These are phyloP conservation scores for Rhadina sibilatrix DNA, from an alignment of 2,113 vertebrate species.

Conservation along the genomic window DNA sequence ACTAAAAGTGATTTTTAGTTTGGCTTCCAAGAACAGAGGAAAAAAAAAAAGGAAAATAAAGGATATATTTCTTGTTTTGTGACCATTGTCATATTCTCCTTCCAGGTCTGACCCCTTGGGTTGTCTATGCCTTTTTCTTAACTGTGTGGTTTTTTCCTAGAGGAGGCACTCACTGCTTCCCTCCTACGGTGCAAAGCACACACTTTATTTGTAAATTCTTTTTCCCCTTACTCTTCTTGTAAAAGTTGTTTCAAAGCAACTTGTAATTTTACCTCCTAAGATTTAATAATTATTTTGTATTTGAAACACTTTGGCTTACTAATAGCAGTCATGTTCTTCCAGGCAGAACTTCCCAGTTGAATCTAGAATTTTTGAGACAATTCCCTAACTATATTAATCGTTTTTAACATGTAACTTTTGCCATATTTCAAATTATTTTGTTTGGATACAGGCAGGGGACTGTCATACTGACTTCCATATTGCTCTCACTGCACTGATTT, in stretches of 20 bases:
- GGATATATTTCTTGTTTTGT: not conserved
- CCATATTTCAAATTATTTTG: not conserved
- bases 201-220: not conserved
- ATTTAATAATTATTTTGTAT: not conserved
- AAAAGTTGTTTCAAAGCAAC: not conserved
- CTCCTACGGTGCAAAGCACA: not conserved
- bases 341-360: not conserved
- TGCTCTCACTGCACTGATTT: not conserved
- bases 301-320: not conserved
- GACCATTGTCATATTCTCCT: not conserved
- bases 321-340: not conserved
- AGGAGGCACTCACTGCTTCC: not conserved
- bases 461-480: not conserved
- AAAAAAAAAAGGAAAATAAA: not conserved
- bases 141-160: accelerated
- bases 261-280: not conserved
- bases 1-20: not conserved
- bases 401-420: not conserved
- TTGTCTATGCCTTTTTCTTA: not conserved
- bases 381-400: not conserved
- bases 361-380: not conserved
- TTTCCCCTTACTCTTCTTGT: not conserved
- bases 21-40: not conserved
- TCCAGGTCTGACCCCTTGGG: not conserved
- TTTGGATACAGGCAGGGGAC: not conserved